phyloP scores from a whole-genome alignment of 2,888 invertebrate species.

The Catonia carolina region DNA sequence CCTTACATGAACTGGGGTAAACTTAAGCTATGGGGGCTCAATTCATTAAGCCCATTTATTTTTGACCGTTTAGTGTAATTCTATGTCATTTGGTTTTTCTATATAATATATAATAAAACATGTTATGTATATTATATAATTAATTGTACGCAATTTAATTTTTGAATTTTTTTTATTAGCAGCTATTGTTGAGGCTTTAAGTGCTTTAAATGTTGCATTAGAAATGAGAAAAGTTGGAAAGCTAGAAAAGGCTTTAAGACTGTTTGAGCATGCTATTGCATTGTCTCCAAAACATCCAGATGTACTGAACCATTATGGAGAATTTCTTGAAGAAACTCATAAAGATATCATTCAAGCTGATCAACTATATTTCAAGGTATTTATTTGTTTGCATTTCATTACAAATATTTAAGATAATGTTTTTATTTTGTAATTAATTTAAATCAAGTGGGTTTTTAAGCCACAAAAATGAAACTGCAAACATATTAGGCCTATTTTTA shows the following conservation, averaged over 20 bases:
- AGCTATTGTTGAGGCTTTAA: conserved; percentile 64
- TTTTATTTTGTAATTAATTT: not conserved
- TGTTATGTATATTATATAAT: too few relatives aligned
- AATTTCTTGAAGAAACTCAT: conserved; percentile 80
- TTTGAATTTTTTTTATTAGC: not conserved
- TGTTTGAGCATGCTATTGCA: conserved; percentile 86
- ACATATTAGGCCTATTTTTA: too few relatives aligned
- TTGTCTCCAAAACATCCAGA: conserved; percentile 89
- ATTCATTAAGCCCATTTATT: too few relatives aligned
- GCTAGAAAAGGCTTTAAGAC: conserved; percentile 72
- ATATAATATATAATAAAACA: too few relatives aligned
- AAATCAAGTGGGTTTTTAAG: too few relatives aligned
- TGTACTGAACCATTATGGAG: conserved; percentile 85
- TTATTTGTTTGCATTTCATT: not conserved
- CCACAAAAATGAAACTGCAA: too few relatives aligned
- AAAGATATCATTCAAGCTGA: conserved; percentile 85
- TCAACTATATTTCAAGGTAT: conserved; percentile 74
- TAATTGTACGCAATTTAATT: too few relatives aligned
- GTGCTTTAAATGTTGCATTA: conserved; percentile 73
- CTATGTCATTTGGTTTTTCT: too few relatives aligned
- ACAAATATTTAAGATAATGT: too few relatives aligned
- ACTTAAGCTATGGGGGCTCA: too few relatives aligned
- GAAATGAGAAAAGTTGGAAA: conserved; percentile 80
- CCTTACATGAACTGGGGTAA: too few relatives aligned
- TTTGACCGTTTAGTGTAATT: too few relatives aligned